Conservation (phyloP, 2,113 vertebrate species). For the Chiloscyllium plagiosum region DNA sequence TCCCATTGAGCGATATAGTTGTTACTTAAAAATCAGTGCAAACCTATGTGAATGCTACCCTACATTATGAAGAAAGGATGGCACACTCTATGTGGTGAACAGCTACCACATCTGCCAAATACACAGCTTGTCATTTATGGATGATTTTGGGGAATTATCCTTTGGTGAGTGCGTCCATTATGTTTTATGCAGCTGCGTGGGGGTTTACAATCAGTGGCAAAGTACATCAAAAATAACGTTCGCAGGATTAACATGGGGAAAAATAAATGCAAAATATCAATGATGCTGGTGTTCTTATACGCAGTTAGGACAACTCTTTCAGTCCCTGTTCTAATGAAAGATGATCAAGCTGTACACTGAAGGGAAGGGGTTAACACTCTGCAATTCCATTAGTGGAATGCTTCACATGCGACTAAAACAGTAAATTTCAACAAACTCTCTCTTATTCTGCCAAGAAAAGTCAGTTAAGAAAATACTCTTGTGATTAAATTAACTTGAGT, state of each 20-base stretch:
- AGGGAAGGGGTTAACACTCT: background rate
- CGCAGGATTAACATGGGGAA: background rate
- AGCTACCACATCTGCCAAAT: background rate
- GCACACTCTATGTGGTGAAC: background rate
- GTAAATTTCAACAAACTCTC: background rate
- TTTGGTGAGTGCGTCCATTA: background rate
- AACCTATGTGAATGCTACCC: background rate
- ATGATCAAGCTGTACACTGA: background rate
- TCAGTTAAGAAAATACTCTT: background rate
- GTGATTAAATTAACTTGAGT: background rate
- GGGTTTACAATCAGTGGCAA: background rate
- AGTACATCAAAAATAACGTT: background rate
- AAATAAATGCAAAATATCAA: background rate
- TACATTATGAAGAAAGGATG: background rate
- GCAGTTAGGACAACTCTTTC: background rate
- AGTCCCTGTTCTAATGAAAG: background rate
- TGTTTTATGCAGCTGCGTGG: background rate
- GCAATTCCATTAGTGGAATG: background rate
- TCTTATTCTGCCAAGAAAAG: constrained; percentile 13
- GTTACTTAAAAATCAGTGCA: background rate
- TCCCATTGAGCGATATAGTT: background rate
- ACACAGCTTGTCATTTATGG: background rate
- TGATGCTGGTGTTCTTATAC: background rate
- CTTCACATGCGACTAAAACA: background rate
- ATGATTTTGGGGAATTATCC: background rate